Evolutionary conservation across 2,888 invertebrate genomes (phyloP).

Genomic region (Bembecia ichneumoniformis): DNA sequence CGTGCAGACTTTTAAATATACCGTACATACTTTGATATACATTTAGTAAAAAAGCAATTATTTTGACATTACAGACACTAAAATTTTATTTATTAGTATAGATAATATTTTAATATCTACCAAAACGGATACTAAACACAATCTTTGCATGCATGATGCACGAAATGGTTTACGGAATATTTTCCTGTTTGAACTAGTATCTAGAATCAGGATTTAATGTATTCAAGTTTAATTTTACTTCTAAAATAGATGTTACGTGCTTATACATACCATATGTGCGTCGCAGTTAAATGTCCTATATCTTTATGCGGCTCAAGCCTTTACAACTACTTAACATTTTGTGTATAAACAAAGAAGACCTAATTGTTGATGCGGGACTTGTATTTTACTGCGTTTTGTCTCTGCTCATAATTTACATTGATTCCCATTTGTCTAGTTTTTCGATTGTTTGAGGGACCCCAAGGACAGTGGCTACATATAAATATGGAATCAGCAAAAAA

Average conservation of each 20-base stretch:
- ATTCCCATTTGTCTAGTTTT: constrained; percentile 54
- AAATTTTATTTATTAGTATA: too few species aligned
- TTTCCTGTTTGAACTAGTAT: too few species aligned
- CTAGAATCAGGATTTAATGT: too few species aligned
- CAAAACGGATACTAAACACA: too few species aligned
- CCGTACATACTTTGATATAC: too few species aligned
- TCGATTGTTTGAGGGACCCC: constrained; percentile 47
- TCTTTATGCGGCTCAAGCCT: constrained; percentile 25
- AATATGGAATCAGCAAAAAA: constrained; percentile 41
- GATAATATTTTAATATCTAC: too few species aligned
- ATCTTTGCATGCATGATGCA: too few species aligned
- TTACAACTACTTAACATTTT: constrained; percentile 25
- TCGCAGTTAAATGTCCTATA: constrained; percentile 8
- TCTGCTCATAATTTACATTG: constrained; percentile 57
- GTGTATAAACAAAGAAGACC: constrained; percentile 49
- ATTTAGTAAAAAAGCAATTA: too few species aligned
- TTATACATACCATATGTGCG: not conserved
- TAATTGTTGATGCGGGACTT: constrained; percentile 54
- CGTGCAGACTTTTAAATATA: too few species aligned
- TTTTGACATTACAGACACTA: too few species aligned
- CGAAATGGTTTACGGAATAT: too few species aligned
- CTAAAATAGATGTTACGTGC: not conserved
- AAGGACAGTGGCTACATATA: constrained; percentile 56
- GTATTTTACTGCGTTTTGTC: constrained; percentile 42
- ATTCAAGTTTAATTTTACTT: not conserved